Conservation (phyloP, 2,797 vertebrate species). For the Chaetodon trifasciatus region DNA sequence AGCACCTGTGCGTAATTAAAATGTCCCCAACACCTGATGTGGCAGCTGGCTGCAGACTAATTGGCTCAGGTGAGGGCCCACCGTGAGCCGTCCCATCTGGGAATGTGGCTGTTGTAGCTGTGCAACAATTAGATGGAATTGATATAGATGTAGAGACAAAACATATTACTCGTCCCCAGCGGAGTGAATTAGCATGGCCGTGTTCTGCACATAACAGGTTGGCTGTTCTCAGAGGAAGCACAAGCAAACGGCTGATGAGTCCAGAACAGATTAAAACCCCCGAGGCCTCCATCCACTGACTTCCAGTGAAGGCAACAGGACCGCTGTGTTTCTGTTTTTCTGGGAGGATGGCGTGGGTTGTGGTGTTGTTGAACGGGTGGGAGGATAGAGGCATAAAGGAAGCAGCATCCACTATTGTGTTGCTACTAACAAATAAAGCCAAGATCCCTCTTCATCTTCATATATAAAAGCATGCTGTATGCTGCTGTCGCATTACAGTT, state of each 20-base stretch:
- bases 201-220: slow-evolving; percentile 55
- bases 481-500: neutral
- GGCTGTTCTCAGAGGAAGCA: slow-evolving; percentile 49
- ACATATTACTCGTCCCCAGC: slow-evolving; percentile 53
- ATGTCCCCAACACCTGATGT: slow-evolving; percentile 64
- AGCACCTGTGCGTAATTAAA: slow-evolving; percentile 72
- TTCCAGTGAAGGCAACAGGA: slow-evolving; percentile 35
- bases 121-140: slow-evolving; percentile 66
- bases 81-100: slow-evolving; percentile 55
- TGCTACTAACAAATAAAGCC: slow-evolving; percentile 3
- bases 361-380: slow-evolving; percentile 32
- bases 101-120: slow-evolving; percentile 45
- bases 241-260: slow-evolving; percentile 53
- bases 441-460: neutral
- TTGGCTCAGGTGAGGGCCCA: slow-evolving; percentile 74
- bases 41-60: slow-evolving; percentile 76
- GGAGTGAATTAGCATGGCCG: slow-evolving; percentile 65
- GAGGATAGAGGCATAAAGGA: slow-evolving; percentile 14
- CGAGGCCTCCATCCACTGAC: slow-evolving; percentile 20
- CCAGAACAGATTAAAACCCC: slow-evolving; percentile 63
- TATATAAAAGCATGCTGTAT: neutral
- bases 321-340: slow-evolving; percentile 44
- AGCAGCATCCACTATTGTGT: slow-evolving; percentile 5
- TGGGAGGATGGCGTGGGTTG: slow-evolving; percentile 19
- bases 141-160: slow-evolving; percentile 59